Evolutionary conservation across 1,140 invertebrate genomes (phyloP), one percentile per base, ranked within the genome.

Genomic region (Ptiloglossa arizonensis): DNA sequence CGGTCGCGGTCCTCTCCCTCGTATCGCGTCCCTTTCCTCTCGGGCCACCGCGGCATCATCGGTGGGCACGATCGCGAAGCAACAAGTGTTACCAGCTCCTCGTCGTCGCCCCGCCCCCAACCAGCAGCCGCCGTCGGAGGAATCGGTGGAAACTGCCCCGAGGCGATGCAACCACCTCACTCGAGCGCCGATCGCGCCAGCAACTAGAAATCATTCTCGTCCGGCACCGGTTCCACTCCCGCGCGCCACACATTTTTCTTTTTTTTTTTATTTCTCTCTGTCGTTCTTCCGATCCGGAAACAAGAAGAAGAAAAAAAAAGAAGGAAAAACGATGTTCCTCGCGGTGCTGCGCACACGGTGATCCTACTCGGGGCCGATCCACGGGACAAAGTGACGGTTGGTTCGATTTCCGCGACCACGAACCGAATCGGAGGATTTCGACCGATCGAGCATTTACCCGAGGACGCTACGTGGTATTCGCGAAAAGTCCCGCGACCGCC

Each of bases 101-200:
- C 69, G 72, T 72, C 50, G 57, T 88, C 50, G 89, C 90, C 81
- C 90, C 90, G 90, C 90, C 90, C 89, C 82, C 74, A 78, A 79
- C 63, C 48, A 72, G 67, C 80, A 50, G 82, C 64, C 75, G 77
- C 84, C 78, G 82, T 74, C 29, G 83, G 71, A 88, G 90, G 87
- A 88, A 89, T 71, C 79, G 87, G 87, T 89, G 90, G 88, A 89
- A 89, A 89, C 86, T 90, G 90, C 90, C 91, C 90, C 78, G 89
- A 86, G 88, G 89, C 90, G 87, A 90, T 81, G 82, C 89, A 91
- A 92, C 91, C 91, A 92, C 91, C 90, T 91, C 91, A 92, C 90
- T 92, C 89, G 87, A 89, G 88, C 81, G 84, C 80, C 83, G 89
- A 91, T 88, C 89, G 90, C 83, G 89, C 86, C 71, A 83, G 79